phyloP scores from a whole-genome alignment of 1,140 invertebrate species.

The Hirudo medicinalis region DNA sequence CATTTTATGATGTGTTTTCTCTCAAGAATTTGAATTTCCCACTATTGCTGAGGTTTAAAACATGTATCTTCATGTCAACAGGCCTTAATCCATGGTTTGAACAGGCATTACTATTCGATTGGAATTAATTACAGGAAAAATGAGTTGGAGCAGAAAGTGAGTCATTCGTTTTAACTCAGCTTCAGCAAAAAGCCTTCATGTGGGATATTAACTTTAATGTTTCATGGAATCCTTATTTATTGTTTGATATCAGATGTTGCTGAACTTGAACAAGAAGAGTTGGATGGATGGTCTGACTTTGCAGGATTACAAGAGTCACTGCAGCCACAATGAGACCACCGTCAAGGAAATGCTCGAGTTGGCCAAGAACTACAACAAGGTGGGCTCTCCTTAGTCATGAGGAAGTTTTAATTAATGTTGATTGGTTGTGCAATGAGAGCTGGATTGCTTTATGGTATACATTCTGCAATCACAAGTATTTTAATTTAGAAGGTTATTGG shows the following conservation, averaged over 20 bases:
- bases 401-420: no score
- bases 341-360: slow-evolving; percentile 92
- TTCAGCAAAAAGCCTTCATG: background rate
- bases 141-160: slow-evolving; percentile 80
- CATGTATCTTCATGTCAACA: slow-evolving; percentile 34
- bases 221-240: no score
- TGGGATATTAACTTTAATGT: background rate
- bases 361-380: slow-evolving; percentile 96
- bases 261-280: slow-evolving; percentile 96
- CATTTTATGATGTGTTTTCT: background rate
- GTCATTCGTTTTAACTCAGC: background rate
- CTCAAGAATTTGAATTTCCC: background rate
- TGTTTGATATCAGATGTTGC: slow-evolving; percentile 60
- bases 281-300: slow-evolving; percentile 97
- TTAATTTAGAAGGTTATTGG: no score
- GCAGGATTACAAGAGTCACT: slow-evolving; percentile 86
- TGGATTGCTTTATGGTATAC: no score
- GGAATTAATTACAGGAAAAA: slow-evolving; percentile 99
- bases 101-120: slow-evolving; percentile 98
- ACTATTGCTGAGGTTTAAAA: no score
- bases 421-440: no score
- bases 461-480: no score
- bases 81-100: slow-evolving; percentile 95
- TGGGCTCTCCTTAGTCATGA: slow-evolving; percentile 31
- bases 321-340: slow-evolving; percentile 67